phyloP scores from a whole-genome alignment of 1,140 invertebrate genomes.

The Phthorimaea operculella region DNA sequence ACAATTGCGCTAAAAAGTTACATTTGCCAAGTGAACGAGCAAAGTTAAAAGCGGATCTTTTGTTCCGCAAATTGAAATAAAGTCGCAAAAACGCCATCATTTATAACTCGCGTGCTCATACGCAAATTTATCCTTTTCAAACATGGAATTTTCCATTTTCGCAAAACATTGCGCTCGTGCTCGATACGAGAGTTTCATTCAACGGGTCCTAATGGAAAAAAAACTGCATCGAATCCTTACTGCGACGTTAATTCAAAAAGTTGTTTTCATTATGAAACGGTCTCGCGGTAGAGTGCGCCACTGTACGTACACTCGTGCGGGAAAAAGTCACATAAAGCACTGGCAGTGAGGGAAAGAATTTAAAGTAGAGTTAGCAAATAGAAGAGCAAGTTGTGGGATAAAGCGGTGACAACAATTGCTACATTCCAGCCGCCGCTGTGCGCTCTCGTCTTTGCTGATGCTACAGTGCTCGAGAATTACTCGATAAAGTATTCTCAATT shows the following conservation, averaged over 20 bases:
- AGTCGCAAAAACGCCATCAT: no score
- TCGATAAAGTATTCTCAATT: neutral
- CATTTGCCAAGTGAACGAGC: no score
- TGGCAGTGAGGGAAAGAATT: slow-evolving; percentile 52
- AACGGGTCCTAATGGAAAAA: slow-evolving; percentile 47
- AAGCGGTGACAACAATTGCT: slow-evolving; percentile 54
- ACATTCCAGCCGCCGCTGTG: slow-evolving; percentile 43
- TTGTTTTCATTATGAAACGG: slow-evolving; percentile 58
- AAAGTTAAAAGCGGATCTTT: no score
- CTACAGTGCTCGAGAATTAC: slow-evolving; percentile 17
- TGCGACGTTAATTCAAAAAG: slow-evolving; percentile 63
- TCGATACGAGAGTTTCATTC: slow-evolving; percentile 51
- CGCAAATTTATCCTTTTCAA: neutral
- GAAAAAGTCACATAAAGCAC: slow-evolving; percentile 51
- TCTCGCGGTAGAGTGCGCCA: slow-evolving; percentile 41
- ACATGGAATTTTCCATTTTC: slow-evolving; percentile 15
- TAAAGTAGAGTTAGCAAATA: slow-evolving; percentile 53
- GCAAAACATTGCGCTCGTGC: slow-evolving; percentile 38
- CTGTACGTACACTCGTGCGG: slow-evolving; percentile 23
- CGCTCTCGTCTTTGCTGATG: slow-evolving; percentile 19
- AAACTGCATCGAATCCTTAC: slow-evolving; percentile 39
- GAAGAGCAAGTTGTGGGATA: slow-evolving; percentile 44
- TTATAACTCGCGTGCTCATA: no score
- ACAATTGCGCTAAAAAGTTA: no score
- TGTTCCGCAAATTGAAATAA: no score